Base-by-base conservation (phyloP, 2,113 vertebrate genomes). In the Grantiella picta region DNA sequence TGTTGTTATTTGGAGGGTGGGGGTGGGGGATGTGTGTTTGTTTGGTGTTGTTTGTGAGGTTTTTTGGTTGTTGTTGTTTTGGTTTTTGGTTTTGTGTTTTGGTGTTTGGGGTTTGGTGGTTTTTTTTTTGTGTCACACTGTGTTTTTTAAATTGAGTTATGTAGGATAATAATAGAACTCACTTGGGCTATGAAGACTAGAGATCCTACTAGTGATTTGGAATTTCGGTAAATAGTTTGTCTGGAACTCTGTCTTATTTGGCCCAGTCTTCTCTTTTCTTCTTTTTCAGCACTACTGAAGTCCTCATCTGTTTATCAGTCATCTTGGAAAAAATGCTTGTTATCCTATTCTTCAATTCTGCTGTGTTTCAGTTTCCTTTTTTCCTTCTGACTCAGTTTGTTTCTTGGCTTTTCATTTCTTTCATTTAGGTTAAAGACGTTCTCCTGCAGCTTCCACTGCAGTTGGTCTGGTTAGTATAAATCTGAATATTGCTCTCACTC, bases 1-100 rank as follows among this genome's bases (percentile, higher is more conserved):
- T 10, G 7, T 35, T 85, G 8, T 14, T 42, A 27, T 15, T 20
- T 33, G 38, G 3, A 38, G 38, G 10, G 6, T 22, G 5, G 7
- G 4, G 2, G 2, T 8, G 5, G 5, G 2, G 40, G 38, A 38
- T 38, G 38, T 38, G 24, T 2, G 8, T 33, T 52, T 49, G 19
- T 57, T 49, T 23, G 19, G 4, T 27, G 24, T 31, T 27, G 24
- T 31, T 47, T 27, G 3, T 28, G 11, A 22, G 47, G 4, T 49
- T 13, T 53, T 83, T 33, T 20, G 11, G 47, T 49, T 50, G 13
- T 49, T 49, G 20, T 47, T 47, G 5, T 49, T 53, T 29, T 73
- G 19, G 1, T 10, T 72, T 47, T 38, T 33, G 5, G 9, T 7
- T 44, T 69, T n/a, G 5, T 2, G 40, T 47, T 53, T 47, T 47